These are phyloP conservation scores for Mythimna vitellina DNA, from an alignment of 2,888 invertebrate genomes.

Conservation along the genomic window DNA sequence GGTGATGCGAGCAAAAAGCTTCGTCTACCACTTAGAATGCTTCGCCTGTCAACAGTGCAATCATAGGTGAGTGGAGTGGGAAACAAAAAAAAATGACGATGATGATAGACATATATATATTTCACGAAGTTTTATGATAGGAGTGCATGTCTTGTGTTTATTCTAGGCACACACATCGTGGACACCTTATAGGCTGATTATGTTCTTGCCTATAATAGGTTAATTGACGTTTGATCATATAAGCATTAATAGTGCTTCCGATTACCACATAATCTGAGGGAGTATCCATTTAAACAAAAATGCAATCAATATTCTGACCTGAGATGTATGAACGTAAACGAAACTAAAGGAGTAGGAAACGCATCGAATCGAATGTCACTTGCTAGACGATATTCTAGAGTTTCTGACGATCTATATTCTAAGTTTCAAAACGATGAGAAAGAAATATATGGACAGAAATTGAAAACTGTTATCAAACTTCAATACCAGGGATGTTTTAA, in stretches of 20 bases:
- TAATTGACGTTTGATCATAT: no score
- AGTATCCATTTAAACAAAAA: not conserved
- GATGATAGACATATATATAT: not conserved
- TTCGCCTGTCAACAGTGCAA: constrained; percentile 98
- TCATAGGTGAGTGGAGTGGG: constrained; percentile 93
- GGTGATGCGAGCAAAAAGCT: constrained; percentile 98
- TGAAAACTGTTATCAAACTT: not conserved
- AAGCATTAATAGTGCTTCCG: not conserved
- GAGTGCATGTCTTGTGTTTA: not conserved
- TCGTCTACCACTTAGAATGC: constrained; percentile 98
- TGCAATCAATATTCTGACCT: not conserved
- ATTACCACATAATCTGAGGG: not conserved
- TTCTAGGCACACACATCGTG: not conserved
- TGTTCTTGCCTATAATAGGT: not conserved
- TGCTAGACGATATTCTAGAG: no score
- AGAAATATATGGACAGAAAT: not conserved
- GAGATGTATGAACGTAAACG: not conserved
- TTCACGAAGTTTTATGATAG: not conserved
- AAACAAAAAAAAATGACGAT: not conserved
- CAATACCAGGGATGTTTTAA: not conserved
- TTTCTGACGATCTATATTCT: not conserved
- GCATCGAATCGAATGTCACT: not conserved
- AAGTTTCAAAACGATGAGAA: not conserved
- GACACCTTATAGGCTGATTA: not conserved
- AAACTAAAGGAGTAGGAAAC: not conserved